Evolutionary conservation across 2,888 invertebrate species (phyloP), one percentile per base, ranked within the genome.

Genomic region (Eudasyphora cyanicolor): DNA sequence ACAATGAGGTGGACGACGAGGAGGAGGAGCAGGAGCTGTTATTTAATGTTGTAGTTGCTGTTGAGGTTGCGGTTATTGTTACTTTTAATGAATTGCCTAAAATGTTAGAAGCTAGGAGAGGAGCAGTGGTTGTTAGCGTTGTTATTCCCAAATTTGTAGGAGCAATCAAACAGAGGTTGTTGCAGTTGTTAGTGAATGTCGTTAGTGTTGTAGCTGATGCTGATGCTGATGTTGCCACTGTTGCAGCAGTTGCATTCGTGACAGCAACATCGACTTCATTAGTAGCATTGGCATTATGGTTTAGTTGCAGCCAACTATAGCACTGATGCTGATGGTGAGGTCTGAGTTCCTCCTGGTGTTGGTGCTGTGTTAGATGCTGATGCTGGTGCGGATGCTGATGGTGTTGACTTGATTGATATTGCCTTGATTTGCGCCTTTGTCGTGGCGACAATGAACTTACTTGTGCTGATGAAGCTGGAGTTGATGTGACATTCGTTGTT

Each of bases 401-500:
- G 24, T 83, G 83, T 62, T 77, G 82, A 27, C 35, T 64, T 79
- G 84, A 85, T 38, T 77, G 82, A 60, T 32, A 62, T 62, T 32
- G 62, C 67, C 35, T 67, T 67, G 67, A 67, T 42, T 67, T 67
- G 8, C 67, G 67, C 67, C 67, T 67, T 67, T 82, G 75, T 38
- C 78, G 78, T 69, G 79, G 49, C 84, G 84, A 71, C n/a, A n/a
- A n/a, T n/a, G n/a, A 83, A 84, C 85, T 86, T 76, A 79, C 78
- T 76, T 82, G 82, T 84, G 82, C 82, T 80, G 83, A 71, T 79
- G 45, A 82, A 82, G 62, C 86, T n/a, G n/a, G n/a, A n/a, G n/a
- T n/a, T n/a, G n/a, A 79, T 24, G 75, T 64, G 86, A 75, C 89
- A 89, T 89, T 21, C 73, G 82, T 67, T 78, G 85, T 87, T 62